These are phyloP conservation scores for Drosophila tripunctata DNA, from an alignment of 2,888 invertebrate species.

Conservation along the genomic window DNA sequence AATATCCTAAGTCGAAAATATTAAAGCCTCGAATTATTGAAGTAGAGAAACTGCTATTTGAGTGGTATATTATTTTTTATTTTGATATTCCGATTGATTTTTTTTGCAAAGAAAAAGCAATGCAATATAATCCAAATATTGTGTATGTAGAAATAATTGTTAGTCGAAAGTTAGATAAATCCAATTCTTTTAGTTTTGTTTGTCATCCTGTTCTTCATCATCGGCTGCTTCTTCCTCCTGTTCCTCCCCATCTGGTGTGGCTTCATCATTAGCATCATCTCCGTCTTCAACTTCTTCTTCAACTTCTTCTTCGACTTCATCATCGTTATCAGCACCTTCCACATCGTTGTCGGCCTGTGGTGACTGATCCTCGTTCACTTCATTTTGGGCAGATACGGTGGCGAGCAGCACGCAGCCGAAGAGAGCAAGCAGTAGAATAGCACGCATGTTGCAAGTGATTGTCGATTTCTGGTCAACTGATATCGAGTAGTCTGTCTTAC, in stretches of 20 bases:
- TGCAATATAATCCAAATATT: background rate
- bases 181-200: background rate
- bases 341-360: background rate
- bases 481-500: conserved; percentile 10
- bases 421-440: conserved; percentile 51
- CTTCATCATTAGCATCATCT: background rate
- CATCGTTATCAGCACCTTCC: background rate
- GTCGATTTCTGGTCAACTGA: conserved; percentile 48
- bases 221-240: background rate
- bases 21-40: too few relatives aligned
- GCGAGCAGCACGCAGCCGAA: conserved; percentile 62
- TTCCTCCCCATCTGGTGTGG: background rate
- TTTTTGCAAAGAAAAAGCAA: too few relatives aligned
- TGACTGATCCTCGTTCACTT: background rate
- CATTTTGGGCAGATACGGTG: conserved; percentile 23
- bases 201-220: background rate
- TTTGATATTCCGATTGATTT: too few relatives aligned
- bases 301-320: background rate
- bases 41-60: too few relatives aligned
- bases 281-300: background rate
- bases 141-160: too few relatives aligned
- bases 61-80: too few relatives aligned
- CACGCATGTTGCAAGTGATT: conserved; percentile 52
- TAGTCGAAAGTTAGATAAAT: too few relatives aligned
- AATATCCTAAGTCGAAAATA: too few relatives aligned